A percentile compares a stretch with the other conserved stretches of the same genome.
Conservation (phyloP, 2,888 invertebrate genomes). For the Rugalucina vietnamica region DNA sequence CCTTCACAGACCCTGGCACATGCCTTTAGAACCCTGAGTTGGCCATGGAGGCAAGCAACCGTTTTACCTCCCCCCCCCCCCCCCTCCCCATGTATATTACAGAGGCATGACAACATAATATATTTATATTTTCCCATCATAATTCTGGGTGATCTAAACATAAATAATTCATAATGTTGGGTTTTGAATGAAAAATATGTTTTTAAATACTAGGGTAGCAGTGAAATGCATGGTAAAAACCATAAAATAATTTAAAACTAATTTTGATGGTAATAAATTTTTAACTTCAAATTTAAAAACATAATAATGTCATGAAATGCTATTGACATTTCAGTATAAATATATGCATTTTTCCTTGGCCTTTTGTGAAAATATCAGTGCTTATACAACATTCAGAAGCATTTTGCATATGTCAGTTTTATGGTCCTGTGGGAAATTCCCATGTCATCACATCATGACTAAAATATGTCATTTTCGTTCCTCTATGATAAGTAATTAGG, state of each 20-base stretch:
- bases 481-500: no score
- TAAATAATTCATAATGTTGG: no score
- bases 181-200: no score
- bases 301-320: background rate
- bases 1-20: no score
- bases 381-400: background rate
- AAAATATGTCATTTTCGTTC: no score
- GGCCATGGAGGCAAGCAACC: no score
- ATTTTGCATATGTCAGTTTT: slow-evolving; percentile 22
- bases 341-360: background rate
- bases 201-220: background rate
- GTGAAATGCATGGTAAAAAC: background rate
- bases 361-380: background rate
- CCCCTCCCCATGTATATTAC: no score
- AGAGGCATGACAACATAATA: no score
- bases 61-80: no score
- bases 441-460: slow-evolving; percentile 41
- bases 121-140: no score
- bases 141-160: no score
- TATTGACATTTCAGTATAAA: background rate
- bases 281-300: background rate
- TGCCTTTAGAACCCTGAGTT: no score
- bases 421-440: slow-evolving; percentile 43
- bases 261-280: background rate
- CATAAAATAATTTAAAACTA: background rate